Evolutionary conservation across 2,113 vertebrate genomes (phyloP), one percentile per base, ranked within the genome.

Genomic region (Cinclus cinclus): DNA sequence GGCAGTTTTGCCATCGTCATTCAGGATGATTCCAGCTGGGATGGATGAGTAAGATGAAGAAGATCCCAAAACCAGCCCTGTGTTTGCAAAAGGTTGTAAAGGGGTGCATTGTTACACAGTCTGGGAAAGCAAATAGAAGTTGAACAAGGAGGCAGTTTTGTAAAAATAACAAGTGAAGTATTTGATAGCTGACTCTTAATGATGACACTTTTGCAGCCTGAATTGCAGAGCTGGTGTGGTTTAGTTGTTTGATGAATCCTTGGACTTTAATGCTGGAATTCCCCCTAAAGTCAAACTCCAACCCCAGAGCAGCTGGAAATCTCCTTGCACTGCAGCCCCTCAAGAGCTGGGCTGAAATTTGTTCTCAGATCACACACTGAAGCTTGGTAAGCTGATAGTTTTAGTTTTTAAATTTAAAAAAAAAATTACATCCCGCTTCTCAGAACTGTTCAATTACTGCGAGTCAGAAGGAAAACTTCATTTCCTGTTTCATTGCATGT

Each of bases 391-490:
- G 44, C 8, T 44, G 31, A 11, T 16, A 42, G 18, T 21, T 88
- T n/a, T 63, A 12, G 8, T 27, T 58, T 19, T 59, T 30, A 3
- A 52, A 28, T 23, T 1, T n/a, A n/a, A 7, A 39, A 82, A 62
- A 52, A 16, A 22, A 10, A 5, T 83, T 60, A 10, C 10, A 27
- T 82, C 15, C 24, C 46, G 18, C 37, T 73, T 41, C 27, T 25
- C 33, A 39, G 31, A 64, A 53, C 6, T 1, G 7, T 52, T 62
- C 35, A 69, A 87, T 49, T 35, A 96, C 95, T 97, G 80, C 75
- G 96, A 30, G 63, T 98, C 6, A 98, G 98, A 24, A 99, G 98
- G 89, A 98, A 89, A 8, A 97, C 98, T 11, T 98, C 93, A 5
- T 95, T 99, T 17, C 98, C 98, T 9, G 42, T 98, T 60, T 97